These are phyloP conservation scores for Pogonognathellus flavescens DNA, from an alignment of 1,140 invertebrate genomes.

Conservation along the genomic window DNA sequence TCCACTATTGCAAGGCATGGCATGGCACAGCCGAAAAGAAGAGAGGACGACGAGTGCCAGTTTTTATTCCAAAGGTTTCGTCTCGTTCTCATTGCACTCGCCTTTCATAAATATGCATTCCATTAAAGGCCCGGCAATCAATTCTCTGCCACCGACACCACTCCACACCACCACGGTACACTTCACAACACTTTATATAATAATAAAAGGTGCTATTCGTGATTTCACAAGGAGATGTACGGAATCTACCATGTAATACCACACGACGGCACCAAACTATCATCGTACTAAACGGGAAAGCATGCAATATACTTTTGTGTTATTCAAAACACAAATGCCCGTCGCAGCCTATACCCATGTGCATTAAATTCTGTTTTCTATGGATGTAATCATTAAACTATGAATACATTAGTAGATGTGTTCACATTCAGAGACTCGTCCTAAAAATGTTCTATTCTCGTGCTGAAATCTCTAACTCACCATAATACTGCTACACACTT, in stretches of 20 bases:
- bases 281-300: neutral
- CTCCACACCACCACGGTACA: neutral
- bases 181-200: slow-evolving; percentile 4
- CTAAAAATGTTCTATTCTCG: slow-evolving; percentile 24
- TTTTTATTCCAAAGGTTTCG: slow-evolving; percentile 20
- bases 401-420: slow-evolving; percentile 32
- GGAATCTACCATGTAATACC: neutral
- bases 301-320: neutral
- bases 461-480: neutral
- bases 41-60: slow-evolving; percentile 1
- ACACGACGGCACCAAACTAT: neutral
- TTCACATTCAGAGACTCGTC: neutral
- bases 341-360: neutral
- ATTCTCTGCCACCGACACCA: slow-evolving; percentile 48
- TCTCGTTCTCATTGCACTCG: slow-evolving; percentile 38
- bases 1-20: slow-evolving; percentile 7
- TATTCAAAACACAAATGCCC: neutral
- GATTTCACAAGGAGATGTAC: neutral
- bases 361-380: slow-evolving; percentile 4
- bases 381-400: slow-evolving; percentile 26
- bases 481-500: neutral
- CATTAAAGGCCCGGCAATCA: slow-evolving; percentile 49
- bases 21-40: slow-evolving; percentile 32
- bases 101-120: slow-evolving; percentile 50
- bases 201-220: neutral